Conservation (phyloP, 2,797 vertebrate species). For the Cygnus olor region DNA sequence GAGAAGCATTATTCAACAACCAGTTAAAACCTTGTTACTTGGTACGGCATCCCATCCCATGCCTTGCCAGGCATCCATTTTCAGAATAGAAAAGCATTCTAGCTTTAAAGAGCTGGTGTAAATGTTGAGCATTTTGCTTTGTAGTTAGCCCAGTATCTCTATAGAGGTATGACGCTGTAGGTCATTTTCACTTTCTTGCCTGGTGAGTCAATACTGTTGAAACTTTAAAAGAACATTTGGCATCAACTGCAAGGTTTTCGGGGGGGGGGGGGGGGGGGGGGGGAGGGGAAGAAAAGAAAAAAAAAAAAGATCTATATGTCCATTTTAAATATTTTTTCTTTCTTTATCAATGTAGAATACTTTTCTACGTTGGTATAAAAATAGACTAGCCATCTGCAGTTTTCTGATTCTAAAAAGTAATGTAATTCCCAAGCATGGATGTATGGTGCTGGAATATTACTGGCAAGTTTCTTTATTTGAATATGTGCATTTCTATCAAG, state of each 20-base stretch:
- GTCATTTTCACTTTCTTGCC: neutral
- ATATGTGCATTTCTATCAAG: neutral
- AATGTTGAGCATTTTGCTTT: neutral
- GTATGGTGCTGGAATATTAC: neutral
- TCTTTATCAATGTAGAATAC: neutral
- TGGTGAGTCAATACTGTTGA: neutral
- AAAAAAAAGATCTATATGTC: neutral
- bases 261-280: too few relatives aligned
- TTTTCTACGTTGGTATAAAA: neutral
- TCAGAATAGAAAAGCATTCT: neutral
- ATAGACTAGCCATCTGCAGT: slow-evolving; percentile 9
- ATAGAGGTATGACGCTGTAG: neutral
- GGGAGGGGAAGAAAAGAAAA: too few relatives aligned
- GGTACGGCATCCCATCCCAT: neutral
- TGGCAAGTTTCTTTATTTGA: neutral
- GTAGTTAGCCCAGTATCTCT: neutral
- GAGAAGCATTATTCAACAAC: neutral
- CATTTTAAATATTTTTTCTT: neutral
- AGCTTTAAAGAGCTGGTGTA: neutral
- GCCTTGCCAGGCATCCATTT: neutral
- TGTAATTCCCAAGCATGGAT: neutral
- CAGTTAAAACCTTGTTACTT: neutral
- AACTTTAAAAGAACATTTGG: neutral
- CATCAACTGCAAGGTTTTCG: too few relatives aligned
- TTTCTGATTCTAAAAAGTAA: neutral